Percentiles rank a stretch among this genome's conserved stretches.
Conservation (phyloP, 2,113 vertebrate species). For the Oncorhynchus mykiss region DNA sequence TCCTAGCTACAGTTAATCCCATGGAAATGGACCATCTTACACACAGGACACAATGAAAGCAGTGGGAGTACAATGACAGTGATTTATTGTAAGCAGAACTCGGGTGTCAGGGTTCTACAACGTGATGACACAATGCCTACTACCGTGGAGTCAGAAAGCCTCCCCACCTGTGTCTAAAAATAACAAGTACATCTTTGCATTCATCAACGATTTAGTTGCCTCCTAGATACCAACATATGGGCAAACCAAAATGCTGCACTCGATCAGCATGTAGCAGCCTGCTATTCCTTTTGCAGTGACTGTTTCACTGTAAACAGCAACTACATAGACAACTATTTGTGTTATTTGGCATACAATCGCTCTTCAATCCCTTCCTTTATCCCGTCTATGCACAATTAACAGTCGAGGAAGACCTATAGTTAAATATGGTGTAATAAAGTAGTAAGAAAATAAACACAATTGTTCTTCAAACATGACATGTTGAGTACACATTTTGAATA, state of each 20-base stretch:
- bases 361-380: neutral
- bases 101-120: constrained; percentile 41
- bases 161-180: constrained; percentile 32
- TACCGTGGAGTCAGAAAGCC: constrained; percentile 22
- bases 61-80: constrained; percentile 15
- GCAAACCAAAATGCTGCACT: neutral
- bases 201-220: constrained; percentile 4
- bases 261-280: constrained; percentile 24
- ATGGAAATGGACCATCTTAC: constrained; percentile 23
- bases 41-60: constrained; percentile 26
- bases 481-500: neutral
- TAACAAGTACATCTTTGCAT: constrained; percentile 27
- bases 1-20: constrained; percentile 47
- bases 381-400: neutral
- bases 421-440: neutral
- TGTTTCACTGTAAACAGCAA: neutral
- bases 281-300: neutral
- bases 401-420: neutral
- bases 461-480: neutral
- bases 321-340: neutral
- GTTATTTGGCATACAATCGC: neutral
- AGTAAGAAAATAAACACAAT: neutral
- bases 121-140: constrained; percentile 18
- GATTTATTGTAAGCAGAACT: constrained; percentile 23
- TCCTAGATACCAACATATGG: constrained; percentile 16